These are phyloP conservation scores for Pammene fasciana DNA, from an alignment of 2,888 invertebrate genomes.

Conservation along the genomic window DNA sequence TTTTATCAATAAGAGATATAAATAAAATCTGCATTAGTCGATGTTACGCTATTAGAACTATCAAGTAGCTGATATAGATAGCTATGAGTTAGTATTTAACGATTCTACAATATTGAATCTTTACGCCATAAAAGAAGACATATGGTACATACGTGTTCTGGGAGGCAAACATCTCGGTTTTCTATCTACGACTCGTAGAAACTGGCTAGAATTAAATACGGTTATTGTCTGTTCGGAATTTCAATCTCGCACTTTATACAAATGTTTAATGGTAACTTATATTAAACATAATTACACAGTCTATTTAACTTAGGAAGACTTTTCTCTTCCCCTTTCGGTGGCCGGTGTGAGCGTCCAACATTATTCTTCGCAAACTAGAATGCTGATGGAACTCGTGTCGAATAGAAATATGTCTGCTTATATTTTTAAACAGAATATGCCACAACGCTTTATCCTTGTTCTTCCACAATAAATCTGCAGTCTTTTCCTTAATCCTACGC, in stretches of 20 bases:
- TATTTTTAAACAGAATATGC: constrained; percentile 82
- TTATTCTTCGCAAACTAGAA: constrained; percentile 74
- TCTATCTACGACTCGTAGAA: constrained; percentile 44
- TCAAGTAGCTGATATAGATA: no score
- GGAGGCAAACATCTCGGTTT: constrained; percentile 46
- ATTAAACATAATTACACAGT: constrained; percentile 14
- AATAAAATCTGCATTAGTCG: no score
- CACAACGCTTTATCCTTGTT: constrained; percentile 81
- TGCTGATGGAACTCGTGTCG: constrained; percentile 80
- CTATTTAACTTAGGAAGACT: constrained; percentile 55
- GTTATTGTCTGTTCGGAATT: constrained; percentile 58
- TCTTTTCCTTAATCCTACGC: constrained; percentile 83
- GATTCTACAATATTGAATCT: constrained; percentile 58
- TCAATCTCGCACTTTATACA: constrained; percentile 22
- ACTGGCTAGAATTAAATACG: constrained; percentile 52
- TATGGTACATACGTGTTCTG: constrained; percentile 68
- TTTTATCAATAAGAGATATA: no score
- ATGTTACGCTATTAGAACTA: no score
- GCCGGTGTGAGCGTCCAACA: constrained; percentile 69
- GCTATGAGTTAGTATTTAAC: no score
- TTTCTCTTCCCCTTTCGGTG: constrained; percentile 62
- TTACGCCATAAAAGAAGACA: constrained; percentile 60
- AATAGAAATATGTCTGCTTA: constrained; percentile 79
- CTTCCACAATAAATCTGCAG: constrained; percentile 83
- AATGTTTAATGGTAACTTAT: constrained; percentile 17